Evolutionary conservation across 1,140 invertebrate genomes (phyloP).

Genomic region (Scaptomyza pallida): DNA sequence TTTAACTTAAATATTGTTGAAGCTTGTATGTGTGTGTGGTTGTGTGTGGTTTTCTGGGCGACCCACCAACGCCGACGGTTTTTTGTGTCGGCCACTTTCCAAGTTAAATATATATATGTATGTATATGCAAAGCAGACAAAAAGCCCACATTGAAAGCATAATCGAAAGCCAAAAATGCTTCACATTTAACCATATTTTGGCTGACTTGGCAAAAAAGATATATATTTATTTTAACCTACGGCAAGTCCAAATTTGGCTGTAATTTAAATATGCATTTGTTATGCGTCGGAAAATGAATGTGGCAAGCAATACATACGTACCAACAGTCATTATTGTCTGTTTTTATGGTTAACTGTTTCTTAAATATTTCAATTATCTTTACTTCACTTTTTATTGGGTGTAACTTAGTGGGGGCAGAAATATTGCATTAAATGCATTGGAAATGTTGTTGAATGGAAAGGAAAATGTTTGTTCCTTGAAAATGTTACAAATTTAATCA

Average conservation of each 20-base stretch:
- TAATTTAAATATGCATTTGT: slow-evolving; percentile 67
- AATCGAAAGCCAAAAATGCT: slow-evolving; percentile 20
- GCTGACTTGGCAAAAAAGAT: slow-evolving; percentile 39
- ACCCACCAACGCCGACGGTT: slow-evolving; percentile 41
- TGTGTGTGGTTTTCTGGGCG: slow-evolving; percentile 17
- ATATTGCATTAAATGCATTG: too few species aligned
- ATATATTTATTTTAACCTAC: slow-evolving; percentile 31
- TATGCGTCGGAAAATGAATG: slow-evolving; percentile 23
- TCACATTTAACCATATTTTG: slow-evolving; percentile 43
- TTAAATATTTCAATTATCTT: slow-evolving; percentile 2
- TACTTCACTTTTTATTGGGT: too few species aligned
- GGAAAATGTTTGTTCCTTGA: too few species aligned
- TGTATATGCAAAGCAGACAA: slow-evolving; percentile 40
- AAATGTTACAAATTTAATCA: too few species aligned
- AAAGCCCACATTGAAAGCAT: slow-evolving; percentile 42
- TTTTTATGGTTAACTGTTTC: slow-evolving; percentile 32
- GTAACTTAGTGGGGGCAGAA: too few species aligned
- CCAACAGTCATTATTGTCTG: slow-evolving; percentile 1
- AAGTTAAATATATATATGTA: slow-evolving; percentile 15
- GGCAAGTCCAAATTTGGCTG: slow-evolving; percentile 47
- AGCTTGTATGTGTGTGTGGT: slow-evolving; percentile 46
- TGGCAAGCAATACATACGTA: slow-evolving; percentile 1
- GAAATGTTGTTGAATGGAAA: neutral
- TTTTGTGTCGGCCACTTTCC: slow-evolving; percentile 34
- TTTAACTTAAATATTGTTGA: slow-evolving; percentile 64